Evolutionary conservation across 2,888 invertebrate species (phyloP).

Genomic region (Erebia ligea): DNA sequence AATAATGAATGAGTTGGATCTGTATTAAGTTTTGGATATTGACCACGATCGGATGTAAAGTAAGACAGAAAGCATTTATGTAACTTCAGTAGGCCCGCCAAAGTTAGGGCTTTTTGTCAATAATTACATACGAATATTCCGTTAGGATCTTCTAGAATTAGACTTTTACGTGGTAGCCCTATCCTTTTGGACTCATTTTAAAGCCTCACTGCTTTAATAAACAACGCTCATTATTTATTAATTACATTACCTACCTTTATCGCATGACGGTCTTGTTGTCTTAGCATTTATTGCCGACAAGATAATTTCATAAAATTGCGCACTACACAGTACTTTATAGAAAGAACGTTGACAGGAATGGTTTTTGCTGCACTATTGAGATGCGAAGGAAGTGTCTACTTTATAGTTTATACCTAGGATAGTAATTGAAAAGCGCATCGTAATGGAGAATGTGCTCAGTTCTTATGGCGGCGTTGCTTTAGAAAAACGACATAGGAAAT

Average conservation of each 20-base stretch:
- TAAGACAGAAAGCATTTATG: no score
- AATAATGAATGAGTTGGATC: no score
- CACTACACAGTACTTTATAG: conserved; percentile 27
- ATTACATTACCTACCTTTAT: conserved; percentile 38
- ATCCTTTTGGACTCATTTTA: conserved; percentile 40
- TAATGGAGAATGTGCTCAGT: conserved; percentile 9
- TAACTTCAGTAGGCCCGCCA: background rate
- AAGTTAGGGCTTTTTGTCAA: background rate
- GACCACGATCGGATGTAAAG: no score
- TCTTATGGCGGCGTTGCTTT: conserved; percentile 14
- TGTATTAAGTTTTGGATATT: no score
- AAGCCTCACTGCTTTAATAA: conserved; percentile 43
- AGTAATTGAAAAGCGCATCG: conserved; percentile 29
- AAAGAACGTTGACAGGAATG: conserved; percentile 32
- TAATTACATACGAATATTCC: background rate
- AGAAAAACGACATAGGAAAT: conserved; percentile 10
- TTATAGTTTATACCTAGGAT: conserved; percentile 25
- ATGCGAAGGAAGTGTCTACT: conserved; percentile 23
- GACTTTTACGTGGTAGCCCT: conserved; percentile 11
- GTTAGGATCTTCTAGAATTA: background rate
- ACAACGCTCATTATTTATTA: conserved; percentile 42
- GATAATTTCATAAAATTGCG: conserved; percentile 41
- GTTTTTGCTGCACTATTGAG: conserved; percentile 29
- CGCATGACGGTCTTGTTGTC: conserved; percentile 33
- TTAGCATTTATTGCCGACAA: conserved; percentile 37